Evolutionary conservation across 2,888 invertebrate genomes (phyloP).

Genomic region (Cerastis rubricosa): DNA sequence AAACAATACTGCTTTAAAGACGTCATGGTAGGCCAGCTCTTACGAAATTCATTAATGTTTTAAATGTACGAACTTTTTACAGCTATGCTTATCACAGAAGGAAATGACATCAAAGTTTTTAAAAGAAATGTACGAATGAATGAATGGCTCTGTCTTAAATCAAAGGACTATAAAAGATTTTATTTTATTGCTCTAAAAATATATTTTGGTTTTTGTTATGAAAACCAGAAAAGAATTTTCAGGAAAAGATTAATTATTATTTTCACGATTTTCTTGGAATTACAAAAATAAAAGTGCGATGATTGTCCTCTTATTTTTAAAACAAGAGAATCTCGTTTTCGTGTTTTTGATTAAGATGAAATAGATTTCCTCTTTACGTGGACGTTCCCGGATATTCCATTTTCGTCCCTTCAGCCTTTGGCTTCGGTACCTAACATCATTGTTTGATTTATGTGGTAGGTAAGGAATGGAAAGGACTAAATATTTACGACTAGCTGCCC

Average conservation of each 20-base stretch:
- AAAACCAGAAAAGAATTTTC: too few relatives aligned
- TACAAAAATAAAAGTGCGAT: not conserved
- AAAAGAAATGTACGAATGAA: not conserved
- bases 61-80: not conserved
- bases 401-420: not conserved
- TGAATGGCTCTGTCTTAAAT: not conserved
- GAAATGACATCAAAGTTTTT: not conserved
- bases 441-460: not conserved
- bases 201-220: not conserved
- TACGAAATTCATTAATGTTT: not conserved
- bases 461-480: not conserved
- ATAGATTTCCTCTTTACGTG: not conserved
- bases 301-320: not conserved
- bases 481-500: too few relatives aligned
- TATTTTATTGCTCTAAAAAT: not conserved
- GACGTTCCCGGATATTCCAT: not conserved
- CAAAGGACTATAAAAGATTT: not conserved
- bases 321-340: constrained; percentile 3
- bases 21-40: too few relatives aligned
- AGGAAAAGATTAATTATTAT: not conserved
- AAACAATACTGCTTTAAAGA: too few relatives aligned
- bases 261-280: not conserved
- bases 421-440: not conserved
- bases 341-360: constrained; percentile 3
- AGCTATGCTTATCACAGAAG: not conserved